phyloP scores from a whole-genome alignment of 2,888 invertebrate species.

The Caenorhabditis plicata region DNA sequence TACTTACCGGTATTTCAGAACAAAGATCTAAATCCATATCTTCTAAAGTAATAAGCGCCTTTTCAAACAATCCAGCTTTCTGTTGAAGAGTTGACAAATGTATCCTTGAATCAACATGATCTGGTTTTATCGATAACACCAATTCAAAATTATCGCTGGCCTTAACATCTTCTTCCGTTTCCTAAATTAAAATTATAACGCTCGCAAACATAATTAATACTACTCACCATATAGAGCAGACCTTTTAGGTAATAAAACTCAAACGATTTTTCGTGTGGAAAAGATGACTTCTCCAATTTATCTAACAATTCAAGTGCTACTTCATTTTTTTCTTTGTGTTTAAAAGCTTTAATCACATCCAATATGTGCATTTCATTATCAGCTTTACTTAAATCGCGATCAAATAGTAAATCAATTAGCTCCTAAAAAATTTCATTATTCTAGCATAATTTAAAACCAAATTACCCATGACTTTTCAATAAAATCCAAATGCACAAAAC shows the following conservation, averaged over 20 bases:
- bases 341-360: constrained; percentile 46
- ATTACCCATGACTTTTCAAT: constrained; percentile 1
- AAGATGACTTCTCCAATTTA: too few relatives aligned
- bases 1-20: constrained; percentile 47
- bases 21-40: constrained; percentile 58
- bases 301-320: constrained; percentile 7
- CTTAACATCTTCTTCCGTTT: too few relatives aligned
- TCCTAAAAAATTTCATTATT: constrained; percentile 14
- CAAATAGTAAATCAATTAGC: constrained; percentile 34
- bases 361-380: constrained; percentile 36
- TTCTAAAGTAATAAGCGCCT: constrained; percentile 54
- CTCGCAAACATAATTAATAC: constrained; percentile 49
- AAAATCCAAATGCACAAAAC: constrained; percentile 11
- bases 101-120: constrained; percentile 59
- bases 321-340: constrained; percentile 10
- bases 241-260: constrained; percentile 27
- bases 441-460: not conserved
- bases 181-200: constrained; percentile 29
- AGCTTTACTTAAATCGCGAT: constrained; percentile 15
- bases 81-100: constrained; percentile 57
- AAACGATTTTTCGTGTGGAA: too few relatives aligned
- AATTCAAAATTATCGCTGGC: not conserved
- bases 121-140: constrained; percentile 39
- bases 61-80: constrained; percentile 48
- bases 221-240: constrained; percentile 14